Percentiles rank a stretch among this genome's conserved stretches.
Evolutionary conservation across 92 coral and sea anemone genomes (phyloP).

Genomic region (Blastomussa wellsi): DNA sequence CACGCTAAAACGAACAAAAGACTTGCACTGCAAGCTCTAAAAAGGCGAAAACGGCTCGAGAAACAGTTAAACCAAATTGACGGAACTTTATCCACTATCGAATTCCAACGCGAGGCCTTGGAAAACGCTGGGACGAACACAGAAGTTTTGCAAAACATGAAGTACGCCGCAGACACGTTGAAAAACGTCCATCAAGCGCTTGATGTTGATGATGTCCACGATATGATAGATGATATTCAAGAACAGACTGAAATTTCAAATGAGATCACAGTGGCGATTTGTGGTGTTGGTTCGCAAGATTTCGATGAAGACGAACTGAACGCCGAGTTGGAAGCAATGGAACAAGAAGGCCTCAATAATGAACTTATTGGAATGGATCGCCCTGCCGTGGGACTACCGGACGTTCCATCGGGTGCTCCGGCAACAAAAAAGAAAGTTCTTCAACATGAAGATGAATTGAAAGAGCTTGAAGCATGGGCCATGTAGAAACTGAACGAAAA

Average conservation of each 20-base stretch:
- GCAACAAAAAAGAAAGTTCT: conserved; percentile 16
- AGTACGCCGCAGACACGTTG: conserved; percentile 68
- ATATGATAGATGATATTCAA: conserved; percentile 76
- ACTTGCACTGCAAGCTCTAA: conserved; percentile 74
- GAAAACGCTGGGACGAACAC: conserved; percentile 79
- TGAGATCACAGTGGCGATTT: conserved; percentile 72
- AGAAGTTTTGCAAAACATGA: conserved; percentile 77
- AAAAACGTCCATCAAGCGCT: conserved; percentile 65
- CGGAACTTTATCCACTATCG: conserved; percentile 78
- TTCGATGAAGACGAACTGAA: conserved; percentile 61
- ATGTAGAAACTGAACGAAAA: conserved; percentile 4
- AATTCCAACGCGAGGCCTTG: conserved; percentile 80
- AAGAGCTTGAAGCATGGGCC: conserved; percentile 74
- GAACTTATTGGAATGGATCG: conserved; percentile 47
- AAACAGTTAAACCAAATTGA: conserved; percentile 79
- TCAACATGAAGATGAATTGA: conserved; percentile 58
- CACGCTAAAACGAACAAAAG: conserved; percentile 71
- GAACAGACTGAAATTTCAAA: conserved; percentile 79
- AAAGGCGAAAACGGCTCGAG: conserved; percentile 74
- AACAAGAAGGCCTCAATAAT: conserved; percentile 57
- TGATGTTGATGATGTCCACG: conserved; percentile 76
- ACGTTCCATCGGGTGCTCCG: conserved; percentile 61
- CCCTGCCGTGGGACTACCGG: conserved; percentile 54
- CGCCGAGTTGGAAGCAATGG: conserved; percentile 65
- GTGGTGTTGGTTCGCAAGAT: conserved; percentile 58